Base-by-base conservation (phyloP, 2,888 invertebrate species). In the Aphidius colemani region DNA sequence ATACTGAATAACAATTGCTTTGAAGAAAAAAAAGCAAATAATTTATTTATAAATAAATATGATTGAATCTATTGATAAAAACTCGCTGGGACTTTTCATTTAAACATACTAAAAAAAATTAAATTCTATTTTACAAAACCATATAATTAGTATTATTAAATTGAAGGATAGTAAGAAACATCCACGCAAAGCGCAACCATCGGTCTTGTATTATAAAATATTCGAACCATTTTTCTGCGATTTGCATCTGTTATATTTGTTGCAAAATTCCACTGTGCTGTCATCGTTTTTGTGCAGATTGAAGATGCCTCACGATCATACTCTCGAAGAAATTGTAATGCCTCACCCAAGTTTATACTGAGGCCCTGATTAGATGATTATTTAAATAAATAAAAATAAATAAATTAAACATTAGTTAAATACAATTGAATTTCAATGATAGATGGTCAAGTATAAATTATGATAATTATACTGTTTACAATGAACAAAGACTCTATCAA, bases 171-270 rank as follows among this genome's bases (percentile, higher is more conserved):
- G 2, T 2, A 18, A 18, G 1, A 2, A 18, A 18, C 13, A 18
- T 18, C 13, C 13, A 18, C 13, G 2, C 13, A 18, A 18, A 18
- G 13, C 13, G 2, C 13, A 18, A 18, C 1, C 13, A 18, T 18
- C 13, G 13, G 2, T 18, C 13, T 18, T 2, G 13, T 18, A 18
- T 18, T 18, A 18, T 18, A 18, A 8, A 59, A 41, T 13, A 68
- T 75, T 70, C 30, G 1, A 30, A 85, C 85, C 91, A 92, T 91
- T 59, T 88, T 84, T 2, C 90, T 84, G 4, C 88, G 87, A 80
- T 91, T 92, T 67, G 82, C 81, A 59, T 91, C 91, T 0, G 91
- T 91, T 69, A 91, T 88, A 78, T 92, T 92, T 7, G 91, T 92
- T 7, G 90, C 89, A 75, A 89, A 92, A 63, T 86, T 86, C 92